Base-by-base conservation (phyloP, 2,888 invertebrate genomes). In the Drosophila tanythrix region DNA sequence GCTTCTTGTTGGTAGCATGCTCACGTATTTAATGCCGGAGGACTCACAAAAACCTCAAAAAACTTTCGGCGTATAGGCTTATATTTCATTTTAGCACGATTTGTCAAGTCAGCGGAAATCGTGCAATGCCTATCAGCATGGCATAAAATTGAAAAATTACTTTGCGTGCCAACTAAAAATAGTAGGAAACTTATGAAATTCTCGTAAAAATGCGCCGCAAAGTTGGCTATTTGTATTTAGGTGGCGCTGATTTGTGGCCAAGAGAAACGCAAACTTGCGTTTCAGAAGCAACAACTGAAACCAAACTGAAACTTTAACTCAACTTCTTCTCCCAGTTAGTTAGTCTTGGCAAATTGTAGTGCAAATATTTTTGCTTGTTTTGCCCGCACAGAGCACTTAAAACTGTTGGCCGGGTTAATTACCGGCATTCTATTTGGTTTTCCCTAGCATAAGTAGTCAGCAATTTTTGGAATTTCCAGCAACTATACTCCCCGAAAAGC, bases 91-190 rank as follows among this genome's bases (percentile, higher is more conserved):
- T 80, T 77, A 74, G 83, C 88, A 88, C 87, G 89, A 89, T 89
- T 88, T 88, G 88, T 88, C 88, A 91, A 90, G 89, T 91, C 90
- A 90, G 90, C 88, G 89, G 88, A 91, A 91, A 89, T 90, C 91
- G 90, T 88, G 89, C 84, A 74, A 86, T 79, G 87, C 80, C 85
- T 81, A 83, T 86, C 87, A 82, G 79, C 77, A 74, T 79, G 84
- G 78, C 87, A 83, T 73, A 76, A 88, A 90, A 84, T 86, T 91
- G 90, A 90, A 90, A 90, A 89, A 91, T 90, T 91, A 79, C 89
- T 84, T 89, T 88, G 90, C 90, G 89, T 90, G 91, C 78, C 74
- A 65, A 46, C 66, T 57, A 57, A 61, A 70, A 57, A 61, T 56
- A 61, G 58, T 73, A 43, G 43, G 50, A 65, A 85, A 83, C 83